A percentile compares a stretch with the other conserved stretches of the same genome.
These are phyloP conservation scores for Ophioninae sp. DNA, from an alignment of 2,888 invertebrate species.

Conservation along the genomic window DNA sequence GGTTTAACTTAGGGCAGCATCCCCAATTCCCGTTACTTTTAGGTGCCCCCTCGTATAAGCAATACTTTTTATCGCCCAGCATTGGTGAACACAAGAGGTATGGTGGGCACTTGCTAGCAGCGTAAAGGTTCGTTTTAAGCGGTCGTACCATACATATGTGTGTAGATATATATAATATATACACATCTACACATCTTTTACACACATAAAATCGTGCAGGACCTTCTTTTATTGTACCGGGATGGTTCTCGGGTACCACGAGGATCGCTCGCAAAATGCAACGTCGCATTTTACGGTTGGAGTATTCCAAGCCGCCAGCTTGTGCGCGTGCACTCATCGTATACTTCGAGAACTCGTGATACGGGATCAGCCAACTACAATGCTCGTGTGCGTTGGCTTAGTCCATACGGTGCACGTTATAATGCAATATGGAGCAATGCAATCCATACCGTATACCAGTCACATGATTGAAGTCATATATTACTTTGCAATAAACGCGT, in stretches of 20 bases:
- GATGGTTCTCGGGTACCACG: slow-evolving; percentile 40
- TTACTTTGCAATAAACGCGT: slow-evolving; percentile 30
- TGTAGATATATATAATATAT: not conserved
- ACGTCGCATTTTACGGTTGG: slow-evolving; percentile 64
- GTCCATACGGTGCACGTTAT: slow-evolving; percentile 4
- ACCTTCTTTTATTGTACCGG: slow-evolving; percentile 10
- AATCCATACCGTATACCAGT: slow-evolving; percentile 29
- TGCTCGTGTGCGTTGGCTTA: not conserved
- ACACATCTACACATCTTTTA: not conserved
- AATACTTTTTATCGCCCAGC: slow-evolving; percentile 64
- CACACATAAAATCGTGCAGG: slow-evolving; percentile 12
- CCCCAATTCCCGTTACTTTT: no score
- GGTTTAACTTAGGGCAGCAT: no score
- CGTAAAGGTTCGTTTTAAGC: slow-evolving; percentile 13
- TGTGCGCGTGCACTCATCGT: slow-evolving; percentile 27
- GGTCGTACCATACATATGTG: not conserved
- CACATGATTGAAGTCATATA: slow-evolving; percentile 25
- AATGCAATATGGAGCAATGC: slow-evolving; percentile 47
- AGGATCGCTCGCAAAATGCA: slow-evolving; percentile 58
- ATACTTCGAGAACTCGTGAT: slow-evolving; percentile 45
- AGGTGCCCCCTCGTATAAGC: slow-evolving; percentile 13
- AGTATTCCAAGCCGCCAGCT: slow-evolving; percentile 61
- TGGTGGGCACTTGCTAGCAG: slow-evolving; percentile 16
- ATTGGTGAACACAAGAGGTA: slow-evolving; percentile 22
- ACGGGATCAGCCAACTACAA: slow-evolving; percentile 34